phyloP scores from a whole-genome alignment of 1,140 invertebrate species.

The Drosophila santomea region DNA sequence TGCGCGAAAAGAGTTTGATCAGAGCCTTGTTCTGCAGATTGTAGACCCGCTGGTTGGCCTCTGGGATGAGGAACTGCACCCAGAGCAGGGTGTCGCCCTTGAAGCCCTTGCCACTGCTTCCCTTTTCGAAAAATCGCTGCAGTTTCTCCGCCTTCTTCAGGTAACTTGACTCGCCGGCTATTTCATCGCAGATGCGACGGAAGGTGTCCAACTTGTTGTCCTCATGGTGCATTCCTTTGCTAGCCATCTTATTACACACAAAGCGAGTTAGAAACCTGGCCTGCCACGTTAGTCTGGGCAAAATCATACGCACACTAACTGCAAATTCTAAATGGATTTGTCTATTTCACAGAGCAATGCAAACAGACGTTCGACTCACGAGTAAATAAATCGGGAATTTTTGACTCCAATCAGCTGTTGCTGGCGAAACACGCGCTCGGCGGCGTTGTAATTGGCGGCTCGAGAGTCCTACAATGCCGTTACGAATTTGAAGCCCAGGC shows the following conservation, averaged over 20 bases:
- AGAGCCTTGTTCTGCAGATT: constrained; percentile 97
- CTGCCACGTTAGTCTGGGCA: neutral
- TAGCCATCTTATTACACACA: constrained; percentile 31
- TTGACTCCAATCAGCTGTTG: constrained; percentile 89
- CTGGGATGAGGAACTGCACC: constrained; percentile 94
- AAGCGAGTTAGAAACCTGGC: constrained; percentile 2
- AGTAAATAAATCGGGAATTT: constrained; percentile 91
- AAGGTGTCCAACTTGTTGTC: constrained; percentile 93
- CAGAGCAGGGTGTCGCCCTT: constrained; percentile 92
- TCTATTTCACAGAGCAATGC: constrained; percentile 85
- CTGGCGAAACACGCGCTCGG: constrained; percentile 82
- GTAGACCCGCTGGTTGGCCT: constrained; percentile 93
- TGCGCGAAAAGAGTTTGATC: constrained; percentile 93
- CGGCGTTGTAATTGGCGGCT: constrained; percentile 85
- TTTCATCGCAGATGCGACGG: constrained; percentile 90
- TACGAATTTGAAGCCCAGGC: constrained; percentile 94
- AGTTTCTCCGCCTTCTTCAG: constrained; percentile 92
- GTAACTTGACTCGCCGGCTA: constrained; percentile 92
- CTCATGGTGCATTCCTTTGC: constrained; percentile 75
- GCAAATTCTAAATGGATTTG: constrained; percentile 19
- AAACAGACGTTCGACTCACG: constrained; percentile 92
- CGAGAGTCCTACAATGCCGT: constrained; percentile 89
- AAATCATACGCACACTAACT: constrained; percentile 3
- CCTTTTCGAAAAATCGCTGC: constrained; percentile 86
- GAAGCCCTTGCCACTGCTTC: constrained; percentile 86